Percentiles rank a stretch among this genome's conserved stretches.
phyloP scores from a whole-genome alignment of 2,113 vertebrate species.

The Pedetes capensis region DNA sequence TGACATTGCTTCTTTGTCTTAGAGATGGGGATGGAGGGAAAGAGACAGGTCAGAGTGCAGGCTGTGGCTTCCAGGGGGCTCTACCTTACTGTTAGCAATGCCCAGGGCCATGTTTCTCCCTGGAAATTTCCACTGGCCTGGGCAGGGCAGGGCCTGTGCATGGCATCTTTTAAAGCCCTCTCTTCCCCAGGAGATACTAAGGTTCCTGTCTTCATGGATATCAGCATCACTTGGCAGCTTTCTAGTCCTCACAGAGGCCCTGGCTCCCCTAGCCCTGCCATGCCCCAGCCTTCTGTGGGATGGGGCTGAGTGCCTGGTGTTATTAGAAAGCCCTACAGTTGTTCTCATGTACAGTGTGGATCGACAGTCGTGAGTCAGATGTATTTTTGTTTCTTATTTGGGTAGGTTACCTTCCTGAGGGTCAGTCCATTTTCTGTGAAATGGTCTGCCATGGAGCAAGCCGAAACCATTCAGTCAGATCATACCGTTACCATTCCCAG shows the following conservation, averaged over 20 bases:
- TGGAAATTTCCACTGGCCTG: neutral
- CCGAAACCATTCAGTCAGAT: neutral
- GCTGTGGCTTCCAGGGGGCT: neutral
- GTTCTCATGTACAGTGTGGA: neutral
- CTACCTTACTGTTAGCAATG: neutral
- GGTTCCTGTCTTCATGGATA: neutral
- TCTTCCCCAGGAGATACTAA: too few relatives aligned
- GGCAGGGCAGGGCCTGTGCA: neutral
- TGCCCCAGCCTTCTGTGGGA: neutral
- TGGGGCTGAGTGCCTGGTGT: neutral
- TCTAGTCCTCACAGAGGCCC: neutral
- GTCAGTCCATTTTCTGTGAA: neutral
- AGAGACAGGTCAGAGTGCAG: neutral
- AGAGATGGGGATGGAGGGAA: neutral
- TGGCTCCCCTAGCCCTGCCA: neutral
- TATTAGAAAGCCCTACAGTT: neutral
- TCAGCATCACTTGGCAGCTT: neutral
- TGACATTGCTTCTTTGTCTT: neutral
- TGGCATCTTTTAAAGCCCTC: neutral
- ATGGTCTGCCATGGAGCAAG: accelerated
- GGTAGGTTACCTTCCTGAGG: neutral
- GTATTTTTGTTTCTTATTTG: neutral
- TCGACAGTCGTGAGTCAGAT: neutral
- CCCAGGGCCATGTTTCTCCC: neutral
- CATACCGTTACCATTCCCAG: accelerated